Conservation (phyloP, 1,140 invertebrate species). For the Dolichoris vasculosae region DNA sequence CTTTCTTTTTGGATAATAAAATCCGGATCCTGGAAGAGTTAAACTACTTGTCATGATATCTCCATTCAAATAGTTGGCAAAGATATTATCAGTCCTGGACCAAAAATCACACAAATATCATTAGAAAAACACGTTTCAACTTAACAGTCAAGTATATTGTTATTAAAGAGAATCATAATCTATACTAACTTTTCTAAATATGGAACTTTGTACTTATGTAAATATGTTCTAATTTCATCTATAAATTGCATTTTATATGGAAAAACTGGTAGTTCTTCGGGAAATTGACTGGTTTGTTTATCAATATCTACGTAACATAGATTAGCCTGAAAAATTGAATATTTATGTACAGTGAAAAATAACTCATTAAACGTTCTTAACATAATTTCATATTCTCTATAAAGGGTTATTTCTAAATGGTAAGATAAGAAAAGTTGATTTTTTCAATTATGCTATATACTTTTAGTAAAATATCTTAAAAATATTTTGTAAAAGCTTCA, state of each 20-base stretch:
- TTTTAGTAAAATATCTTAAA: no score
- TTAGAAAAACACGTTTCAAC: background rate
- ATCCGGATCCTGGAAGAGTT: constrained; percentile 74
- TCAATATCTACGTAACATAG: constrained; percentile 98
- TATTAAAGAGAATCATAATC: constrained; percentile 39
- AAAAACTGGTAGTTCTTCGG: constrained; percentile 95
- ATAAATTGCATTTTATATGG: constrained; percentile 92
- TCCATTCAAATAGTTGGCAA: constrained; percentile 71
- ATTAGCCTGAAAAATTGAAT: constrained; percentile 79
- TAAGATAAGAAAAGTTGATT: no score
- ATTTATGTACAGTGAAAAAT: background rate
- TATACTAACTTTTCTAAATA: constrained; percentile 69
- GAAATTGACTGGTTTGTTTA: constrained; percentile 90
- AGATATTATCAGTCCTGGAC: constrained; percentile 75
- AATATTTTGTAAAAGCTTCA: no score
- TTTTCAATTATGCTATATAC: no score
- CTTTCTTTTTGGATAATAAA: constrained; percentile 78
- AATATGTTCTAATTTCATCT: constrained; percentile 86
- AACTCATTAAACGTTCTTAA: background rate
- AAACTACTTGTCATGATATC: constrained; percentile 77
- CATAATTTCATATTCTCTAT: no score
- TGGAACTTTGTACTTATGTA: constrained; percentile 84
- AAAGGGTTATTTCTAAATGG: no score
- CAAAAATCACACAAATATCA: constrained; percentile 53
- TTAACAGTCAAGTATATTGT: background rate